Evolutionary conservation across 64 coral and sea anemone genomes (phyloP), one percentile per base, ranked within the genome.

Genomic region (Cladopsammia gracilis): DNA sequence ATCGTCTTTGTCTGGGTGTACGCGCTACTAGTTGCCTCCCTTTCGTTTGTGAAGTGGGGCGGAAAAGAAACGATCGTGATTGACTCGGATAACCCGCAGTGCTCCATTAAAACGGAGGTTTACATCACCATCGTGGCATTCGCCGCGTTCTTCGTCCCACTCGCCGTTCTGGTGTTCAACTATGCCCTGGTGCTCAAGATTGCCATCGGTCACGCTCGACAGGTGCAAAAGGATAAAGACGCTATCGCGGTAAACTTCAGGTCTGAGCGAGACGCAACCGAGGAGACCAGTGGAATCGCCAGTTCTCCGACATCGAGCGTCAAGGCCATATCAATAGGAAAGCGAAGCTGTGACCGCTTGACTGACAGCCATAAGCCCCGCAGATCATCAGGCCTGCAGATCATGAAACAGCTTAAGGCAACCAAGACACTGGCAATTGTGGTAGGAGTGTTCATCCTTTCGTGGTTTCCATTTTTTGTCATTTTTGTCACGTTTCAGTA

Each of bases 401-500:
- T 96, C 3, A 93, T 99, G 58, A 96, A 96, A n/a, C 98, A 99
- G 83, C 82, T 99, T 1, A 99, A 99, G 84, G 98, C 98, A 0
- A 99, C 98, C 6, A 99, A 99, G 25, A 99, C 98, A 25, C 48
- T 99, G 22, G 98, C 98, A 12, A 88, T 99, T 60, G 98, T 99
- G 0, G 92, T 99, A 3, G 98, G 98, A 0, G 95, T 99, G 11
- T 99, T 99, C 25, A 94, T 93, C 5, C 6, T 99, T 14, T 99
- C 94, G 2, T 99, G 98, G 98, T 92, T 96, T 43, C 98, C 98
- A 0, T 99, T 99, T 70, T 99, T 99, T 48, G 94, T 99, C 5
- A 99, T 99, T 73, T 99, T 79, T 53, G 58, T 99, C 22, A 93
- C 85, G 6, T 91, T 68, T 52, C 98, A 99, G 25, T 96, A 96